phyloP scores from a whole-genome alignment of 2,113 vertebrate genomes.

The Manacus vitellinus region DNA sequence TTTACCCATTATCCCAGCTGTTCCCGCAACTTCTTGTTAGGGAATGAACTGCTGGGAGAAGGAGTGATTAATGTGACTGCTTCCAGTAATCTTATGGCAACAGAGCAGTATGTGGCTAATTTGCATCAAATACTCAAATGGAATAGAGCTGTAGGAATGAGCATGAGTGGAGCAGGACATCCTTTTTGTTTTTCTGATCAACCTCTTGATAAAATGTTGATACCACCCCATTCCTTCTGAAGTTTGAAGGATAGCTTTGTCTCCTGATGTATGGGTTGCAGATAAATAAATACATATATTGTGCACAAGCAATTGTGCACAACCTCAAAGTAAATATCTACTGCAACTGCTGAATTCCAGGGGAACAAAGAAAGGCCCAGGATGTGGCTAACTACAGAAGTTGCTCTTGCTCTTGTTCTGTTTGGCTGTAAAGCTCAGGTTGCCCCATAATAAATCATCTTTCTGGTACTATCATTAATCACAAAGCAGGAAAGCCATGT shows the following conservation, averaged over 20 bases:
- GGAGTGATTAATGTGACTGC: neutral
- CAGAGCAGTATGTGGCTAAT: neutral
- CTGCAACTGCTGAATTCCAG: neutral
- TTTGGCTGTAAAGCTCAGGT: neutral
- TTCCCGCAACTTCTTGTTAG: neutral
- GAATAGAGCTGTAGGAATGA: neutral
- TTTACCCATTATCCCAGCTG: neutral
- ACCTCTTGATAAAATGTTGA: neutral
- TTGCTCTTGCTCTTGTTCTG: neutral
- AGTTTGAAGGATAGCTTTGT: neutral
- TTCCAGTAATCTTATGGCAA: neutral
- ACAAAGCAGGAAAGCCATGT: neutral
- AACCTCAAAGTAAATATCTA: neutral
- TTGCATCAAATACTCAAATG: neutral
- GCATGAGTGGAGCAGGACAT: neutral
- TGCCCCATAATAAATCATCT: neutral
- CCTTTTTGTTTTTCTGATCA: neutral
- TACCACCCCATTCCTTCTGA: neutral
- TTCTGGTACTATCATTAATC: neutral
- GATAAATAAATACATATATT: neutral
- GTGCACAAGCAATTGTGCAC: neutral
- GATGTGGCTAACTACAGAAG: rapidly evolving
- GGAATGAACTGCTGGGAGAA: neutral
- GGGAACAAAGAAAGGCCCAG: neutral
- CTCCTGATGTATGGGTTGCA: neutral